Conservation (phyloP, 2,888 invertebrate species). For the Ellobium chinense region DNA sequence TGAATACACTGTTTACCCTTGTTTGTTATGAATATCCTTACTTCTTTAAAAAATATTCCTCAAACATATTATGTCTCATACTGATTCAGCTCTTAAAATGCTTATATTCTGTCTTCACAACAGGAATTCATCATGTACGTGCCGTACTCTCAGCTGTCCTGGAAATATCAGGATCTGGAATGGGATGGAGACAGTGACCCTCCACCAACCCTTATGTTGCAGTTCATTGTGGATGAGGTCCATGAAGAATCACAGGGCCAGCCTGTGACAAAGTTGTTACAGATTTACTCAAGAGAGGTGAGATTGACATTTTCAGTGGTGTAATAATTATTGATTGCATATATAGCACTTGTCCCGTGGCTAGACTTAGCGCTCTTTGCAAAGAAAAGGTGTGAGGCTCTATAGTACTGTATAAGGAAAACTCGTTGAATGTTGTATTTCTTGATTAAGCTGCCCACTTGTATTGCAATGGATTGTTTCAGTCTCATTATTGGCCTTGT, state of each 20-base stretch:
- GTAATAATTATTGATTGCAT: too few species aligned
- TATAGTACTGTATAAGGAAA: too few species aligned
- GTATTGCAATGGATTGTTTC: too few species aligned
- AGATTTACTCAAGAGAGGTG: conserved; percentile 83
- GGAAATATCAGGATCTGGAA: conserved; percentile 94
- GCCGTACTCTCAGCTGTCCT: conserved; percentile 92
- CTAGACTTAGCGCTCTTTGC: too few species aligned
- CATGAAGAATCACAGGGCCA: conserved; percentile 82
- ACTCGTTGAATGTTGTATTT: too few species aligned
- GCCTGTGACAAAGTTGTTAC: conserved; percentile 88
- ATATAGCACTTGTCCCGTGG: too few species aligned
- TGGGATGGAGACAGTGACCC: conserved; percentile 90
- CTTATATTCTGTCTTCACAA: neutral
- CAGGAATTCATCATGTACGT: conserved; percentile 81
- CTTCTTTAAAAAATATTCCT: neutral
- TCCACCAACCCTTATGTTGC: conserved; percentile 94
- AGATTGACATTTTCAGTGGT: too few species aligned
- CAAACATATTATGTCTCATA: neutral
- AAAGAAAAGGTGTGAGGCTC: too few species aligned
- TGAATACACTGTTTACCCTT: neutral
- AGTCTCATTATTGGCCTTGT: too few species aligned
- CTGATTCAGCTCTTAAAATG: neutral
- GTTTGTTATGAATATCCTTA: neutral
- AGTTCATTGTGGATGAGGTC: conserved; percentile 82
- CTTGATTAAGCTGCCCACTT: too few species aligned